Evolutionary conservation across 2,888 invertebrate species (phyloP), one percentile per base, ranked within the genome.

Genomic region (Pyrocoelia pectoralis): DNA sequence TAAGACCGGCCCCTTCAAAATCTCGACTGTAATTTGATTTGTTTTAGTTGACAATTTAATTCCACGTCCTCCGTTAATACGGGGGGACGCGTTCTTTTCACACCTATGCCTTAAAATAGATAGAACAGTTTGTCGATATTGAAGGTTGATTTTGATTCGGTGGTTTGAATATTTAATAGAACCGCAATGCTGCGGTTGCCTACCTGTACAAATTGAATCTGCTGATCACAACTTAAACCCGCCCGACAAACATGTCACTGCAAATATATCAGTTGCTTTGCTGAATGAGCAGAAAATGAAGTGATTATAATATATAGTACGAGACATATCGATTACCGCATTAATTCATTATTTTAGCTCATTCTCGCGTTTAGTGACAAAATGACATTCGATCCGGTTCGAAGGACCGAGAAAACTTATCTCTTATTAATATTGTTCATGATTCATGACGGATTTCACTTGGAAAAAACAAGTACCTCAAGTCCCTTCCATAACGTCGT

Each of bases 1-100:
- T 69, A 62, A 68, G 66, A 54, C 52, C 57, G 46, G 48, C 55
- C 59, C 51, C 58, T 51, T n/a, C 50, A 55, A 58, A 63, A 43
- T 59, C 50, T 40, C 41, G 33, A 24, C 54, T 41, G 43, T 51
- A 50, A 58, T 58, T 63, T 56, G 58, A 63, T 63, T 63, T 63
- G 50, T 46, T 49, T 54, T 41, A 40, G 24, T 48, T 2, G 38
- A 38, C 38, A 12, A 12, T 38, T 3, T 12, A 38, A 41, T 14
- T 14, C 41, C 14, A 14, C 14, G 12, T 41, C 2, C 14, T 41
- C 14, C 14, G 41, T 13, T 13, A 14, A 13, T 41, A 14, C 14
- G 12, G 13, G 24, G 8, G 24, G 4, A 24, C 8, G 3, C 8
- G 8, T 24, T 24, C 8, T 24, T 24, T 24, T 5, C 24, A 24